Percentiles rank a stretch among this genome's conserved stretches.
These are phyloP conservation scores for Origma solitaria DNA, from an alignment of 2,113 vertebrate species.

Conservation along the genomic window DNA sequence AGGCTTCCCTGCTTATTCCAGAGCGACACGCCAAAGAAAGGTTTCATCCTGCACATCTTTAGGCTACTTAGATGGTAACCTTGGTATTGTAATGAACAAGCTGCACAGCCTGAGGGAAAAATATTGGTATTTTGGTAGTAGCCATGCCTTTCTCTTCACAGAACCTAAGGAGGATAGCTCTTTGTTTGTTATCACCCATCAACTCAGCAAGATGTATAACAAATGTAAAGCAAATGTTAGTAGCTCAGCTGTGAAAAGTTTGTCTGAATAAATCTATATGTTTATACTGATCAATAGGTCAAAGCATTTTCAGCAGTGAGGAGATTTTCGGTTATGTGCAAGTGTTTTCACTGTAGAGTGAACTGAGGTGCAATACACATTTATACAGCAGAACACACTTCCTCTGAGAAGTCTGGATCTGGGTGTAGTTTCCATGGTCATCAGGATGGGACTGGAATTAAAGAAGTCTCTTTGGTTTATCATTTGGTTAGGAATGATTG, in stretches of 20 bases:
- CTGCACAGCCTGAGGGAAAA: background rate
- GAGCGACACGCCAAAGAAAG: conserved; percentile 6
- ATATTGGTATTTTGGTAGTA: background rate
- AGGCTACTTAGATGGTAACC: background rate
- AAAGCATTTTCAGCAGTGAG: background rate
- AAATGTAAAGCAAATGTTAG: background rate
- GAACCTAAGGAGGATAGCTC: background rate
- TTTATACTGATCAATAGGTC: background rate
- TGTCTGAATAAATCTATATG: background rate
- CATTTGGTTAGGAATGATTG: background rate
- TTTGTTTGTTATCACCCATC: background rate
- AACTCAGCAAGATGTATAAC: background rate
- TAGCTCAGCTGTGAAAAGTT: background rate
- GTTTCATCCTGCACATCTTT: background rate
- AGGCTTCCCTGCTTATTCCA: background rate
- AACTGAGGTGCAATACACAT: background rate
- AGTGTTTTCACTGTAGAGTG: background rate
- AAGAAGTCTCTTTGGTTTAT: background rate
- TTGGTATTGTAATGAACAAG: background rate
- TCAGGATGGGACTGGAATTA: background rate
- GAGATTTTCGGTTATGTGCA: background rate
- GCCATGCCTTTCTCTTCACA: background rate
- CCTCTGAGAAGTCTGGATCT: background rate
- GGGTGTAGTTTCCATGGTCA: background rate
- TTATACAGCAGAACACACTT: background rate